phyloP scores from a whole-genome alignment of 1,140 invertebrate genomes.

The Drosophila guanche region DNA sequence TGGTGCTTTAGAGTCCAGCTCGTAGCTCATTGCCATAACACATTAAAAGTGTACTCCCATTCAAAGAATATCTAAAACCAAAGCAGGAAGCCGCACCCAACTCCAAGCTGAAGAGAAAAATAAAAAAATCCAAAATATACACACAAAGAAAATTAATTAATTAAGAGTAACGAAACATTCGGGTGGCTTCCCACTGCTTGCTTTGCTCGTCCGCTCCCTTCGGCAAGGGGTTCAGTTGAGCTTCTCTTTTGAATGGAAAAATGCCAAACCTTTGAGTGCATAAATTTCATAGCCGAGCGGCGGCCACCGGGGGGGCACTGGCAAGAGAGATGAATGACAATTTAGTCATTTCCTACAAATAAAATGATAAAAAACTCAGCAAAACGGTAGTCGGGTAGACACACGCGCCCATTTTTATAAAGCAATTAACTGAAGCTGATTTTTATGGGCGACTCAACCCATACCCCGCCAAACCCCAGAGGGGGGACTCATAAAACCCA shows the following conservation, averaged over 20 bases:
- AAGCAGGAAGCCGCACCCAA: slow-evolving; percentile 71
- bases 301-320: not conserved
- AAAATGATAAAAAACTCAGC: slow-evolving; percentile 16
- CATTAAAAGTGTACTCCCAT: slow-evolving; percentile 16
- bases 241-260: slow-evolving; percentile 20
- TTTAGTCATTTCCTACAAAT: slow-evolving; percentile 38
- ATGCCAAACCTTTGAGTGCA: slow-evolving; percentile 37
- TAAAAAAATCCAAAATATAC: slow-evolving; percentile 55
- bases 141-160: slow-evolving; percentile 70
- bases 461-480: too few relatives aligned
- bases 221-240: slow-evolving; percentile 27
- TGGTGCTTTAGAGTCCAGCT: too few relatives aligned
- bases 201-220: too few relatives aligned
- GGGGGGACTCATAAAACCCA: slow-evolving; percentile 61
- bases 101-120: slow-evolving; percentile 33
- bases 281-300: slow-evolving; percentile 32
- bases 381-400: slow-evolving; percentile 49
- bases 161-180: slow-evolving; percentile 60
- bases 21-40: too few relatives aligned
- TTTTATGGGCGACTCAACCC: slow-evolving; percentile 57
- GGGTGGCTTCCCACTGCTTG: slow-evolving; percentile 19
- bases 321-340: slow-evolving; percentile 42
- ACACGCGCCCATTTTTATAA: slow-evolving; percentile 74
- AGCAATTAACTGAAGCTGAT: slow-evolving; percentile 74
- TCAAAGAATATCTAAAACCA: slow-evolving; percentile 6